Percentiles rank a stretch among this genome's conserved stretches.
phyloP scores from a whole-genome alignment of 2,888 invertebrate genomes.

The Siphonodentalium dalli region DNA sequence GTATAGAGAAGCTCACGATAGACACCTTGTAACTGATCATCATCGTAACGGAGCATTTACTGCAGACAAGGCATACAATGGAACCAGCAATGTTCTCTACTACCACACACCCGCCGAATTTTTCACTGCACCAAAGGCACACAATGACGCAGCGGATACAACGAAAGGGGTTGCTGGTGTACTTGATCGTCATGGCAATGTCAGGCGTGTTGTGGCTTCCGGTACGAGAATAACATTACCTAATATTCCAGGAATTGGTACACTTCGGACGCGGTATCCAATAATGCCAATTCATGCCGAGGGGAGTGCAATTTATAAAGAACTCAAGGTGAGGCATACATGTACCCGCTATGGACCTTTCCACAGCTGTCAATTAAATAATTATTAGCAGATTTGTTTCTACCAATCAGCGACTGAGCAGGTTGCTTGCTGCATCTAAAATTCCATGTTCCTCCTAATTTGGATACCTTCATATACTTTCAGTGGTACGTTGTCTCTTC shows the following conservation, averaged over 20 bases:
- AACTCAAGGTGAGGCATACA: too few species aligned
- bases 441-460: too few species aligned
- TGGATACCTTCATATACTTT: too few species aligned
- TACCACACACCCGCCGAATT: constrained; percentile 38
- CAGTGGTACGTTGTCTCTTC: too few species aligned
- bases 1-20: constrained; percentile 13
- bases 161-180: constrained; percentile 36
- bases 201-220: constrained; percentile 32
- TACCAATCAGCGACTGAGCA: too few species aligned
- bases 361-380: too few species aligned
- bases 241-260: constrained; percentile 42
- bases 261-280: constrained; percentile 44
- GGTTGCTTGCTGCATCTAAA: too few species aligned
- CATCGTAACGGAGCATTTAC: constrained; percentile 26
- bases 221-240: constrained; percentile 39
- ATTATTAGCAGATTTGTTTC: too few species aligned
- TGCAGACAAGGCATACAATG: constrained; percentile 34
- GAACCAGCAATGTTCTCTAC: constrained; percentile 28
- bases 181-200: constrained; percentile 33
- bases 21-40: not conserved
- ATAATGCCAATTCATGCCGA: constrained; percentile 48
- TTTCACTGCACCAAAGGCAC: constrained; percentile 22
- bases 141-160: constrained; percentile 26
- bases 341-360: too few species aligned
- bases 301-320: constrained; percentile 42